Conservation (phyloP, 2,113 vertebrate genomes). For the Callospermophilus lateralis region DNA sequence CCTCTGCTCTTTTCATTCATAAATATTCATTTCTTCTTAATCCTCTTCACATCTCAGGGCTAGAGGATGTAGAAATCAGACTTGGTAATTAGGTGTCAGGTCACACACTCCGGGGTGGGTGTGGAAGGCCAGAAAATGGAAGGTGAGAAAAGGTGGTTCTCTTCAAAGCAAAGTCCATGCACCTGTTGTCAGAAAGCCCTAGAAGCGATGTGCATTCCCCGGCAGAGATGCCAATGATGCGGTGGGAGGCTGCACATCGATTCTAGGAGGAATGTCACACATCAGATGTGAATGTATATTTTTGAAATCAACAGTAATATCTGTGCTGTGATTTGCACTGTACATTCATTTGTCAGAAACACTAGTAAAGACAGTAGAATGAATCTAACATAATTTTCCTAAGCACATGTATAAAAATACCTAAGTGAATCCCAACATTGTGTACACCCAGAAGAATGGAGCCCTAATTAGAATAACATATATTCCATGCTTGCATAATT, state of each 20-base stretch:
- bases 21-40: constrained; percentile 60
- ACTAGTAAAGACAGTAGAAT: no score
- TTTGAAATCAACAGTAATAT: neutral
- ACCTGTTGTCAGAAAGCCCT: neutral
- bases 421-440: no score
- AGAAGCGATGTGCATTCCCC: rapidly evolving
- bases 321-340: neutral
- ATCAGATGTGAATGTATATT: rapidly evolving
- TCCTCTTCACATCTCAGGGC: neutral
- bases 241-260: rapidly evolving
- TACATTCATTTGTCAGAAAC: neutral
- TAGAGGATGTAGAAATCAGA: neutral
- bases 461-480: no score
- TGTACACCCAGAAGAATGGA: no score
- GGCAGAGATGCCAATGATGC: rapidly evolving
- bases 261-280: rapidly evolving
- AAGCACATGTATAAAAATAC: no score
- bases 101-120: rapidly evolving
- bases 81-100: neutral
- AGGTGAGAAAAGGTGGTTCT: neutral
- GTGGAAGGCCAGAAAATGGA: rapidly evolving
- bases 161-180: neutral
- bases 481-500: no score
- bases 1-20: constrained; percentile 25
- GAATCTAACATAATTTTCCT: no score